phyloP scores from a whole-genome alignment of 1,140 invertebrate species.

The Musca vetustissima region DNA sequence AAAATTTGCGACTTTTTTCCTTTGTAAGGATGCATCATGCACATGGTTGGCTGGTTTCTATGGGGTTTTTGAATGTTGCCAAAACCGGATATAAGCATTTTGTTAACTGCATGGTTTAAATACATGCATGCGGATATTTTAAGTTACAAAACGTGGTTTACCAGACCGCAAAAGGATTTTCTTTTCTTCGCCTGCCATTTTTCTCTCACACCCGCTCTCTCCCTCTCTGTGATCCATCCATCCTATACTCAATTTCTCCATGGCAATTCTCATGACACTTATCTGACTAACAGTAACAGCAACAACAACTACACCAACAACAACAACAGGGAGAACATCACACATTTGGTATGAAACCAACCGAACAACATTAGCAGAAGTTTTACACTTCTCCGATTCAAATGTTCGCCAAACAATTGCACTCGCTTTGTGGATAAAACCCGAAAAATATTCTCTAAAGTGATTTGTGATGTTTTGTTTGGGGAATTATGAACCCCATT shows the following conservation, averaged over 20 bases:
- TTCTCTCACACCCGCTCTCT: not conserved
- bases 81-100: slow-evolving; percentile 24
- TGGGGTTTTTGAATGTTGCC: not conserved
- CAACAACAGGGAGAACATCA: not conserved
- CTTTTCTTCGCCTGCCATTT: not conserved
- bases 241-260: no score
- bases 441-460: slow-evolving; percentile 13
- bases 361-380: not conserved
- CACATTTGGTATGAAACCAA: not conserved
- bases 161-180: slow-evolving; percentile 25
- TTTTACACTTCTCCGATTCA: slow-evolving; percentile 6
- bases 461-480: slow-evolving; percentile 21
- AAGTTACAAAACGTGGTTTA: slow-evolving; percentile 27
- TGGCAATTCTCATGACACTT: no score
- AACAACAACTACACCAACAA: not conserved
- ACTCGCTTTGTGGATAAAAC: slow-evolving; percentile 2
- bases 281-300: not conserved
- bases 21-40: no score
- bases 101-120: slow-evolving; percentile 24
- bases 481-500: slow-evolving; percentile 1
- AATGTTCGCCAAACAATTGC: slow-evolving; percentile 1
- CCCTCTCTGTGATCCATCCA: not conserved
- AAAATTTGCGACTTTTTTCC: no score
- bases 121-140: slow-evolving; percentile 23
- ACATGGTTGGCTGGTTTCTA: not conserved